A percentile compares a stretch with the other conserved stretches of the same genome.
These are phyloP conservation scores for Clinocottus analis DNA, from an alignment of 2,113 vertebrate species.

Conservation along the genomic window DNA sequence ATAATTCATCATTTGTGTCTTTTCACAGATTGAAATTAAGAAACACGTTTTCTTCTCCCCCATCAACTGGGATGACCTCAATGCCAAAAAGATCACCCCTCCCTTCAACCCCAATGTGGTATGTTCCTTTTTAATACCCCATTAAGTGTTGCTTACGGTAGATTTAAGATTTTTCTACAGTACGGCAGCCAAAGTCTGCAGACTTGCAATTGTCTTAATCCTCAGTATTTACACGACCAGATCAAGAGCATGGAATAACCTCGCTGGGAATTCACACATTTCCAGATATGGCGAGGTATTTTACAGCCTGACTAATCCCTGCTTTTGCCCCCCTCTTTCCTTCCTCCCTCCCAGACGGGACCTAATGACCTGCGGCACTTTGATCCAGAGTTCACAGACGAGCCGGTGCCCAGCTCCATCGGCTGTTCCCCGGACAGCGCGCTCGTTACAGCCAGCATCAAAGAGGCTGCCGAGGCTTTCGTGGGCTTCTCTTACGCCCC, in stretches of 20 bases:
- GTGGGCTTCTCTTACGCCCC: slow-evolving; percentile 98
- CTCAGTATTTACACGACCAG: slow-evolving; percentile 25
- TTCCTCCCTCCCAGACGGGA: slow-evolving; percentile 85
- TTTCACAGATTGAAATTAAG: slow-evolving; percentile 95
- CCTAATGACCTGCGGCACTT: slow-evolving; percentile 97
- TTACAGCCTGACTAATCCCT: slow-evolving; percentile 53
- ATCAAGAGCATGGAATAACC: slow-evolving; percentile 1
- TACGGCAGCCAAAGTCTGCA: background rate
- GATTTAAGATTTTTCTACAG: slow-evolving; percentile 9
- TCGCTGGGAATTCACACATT: slow-evolving; percentile 23
- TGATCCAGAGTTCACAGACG: slow-evolving; percentile 97
- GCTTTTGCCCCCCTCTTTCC: slow-evolving; percentile 8
- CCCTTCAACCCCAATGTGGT: slow-evolving; percentile 99
- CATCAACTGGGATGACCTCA: slow-evolving; percentile 99
- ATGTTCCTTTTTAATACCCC: slow-evolving; percentile 60
- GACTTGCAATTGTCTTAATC: background rate
- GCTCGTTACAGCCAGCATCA: slow-evolving; percentile 93
- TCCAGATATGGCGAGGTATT: slow-evolving; percentile 37
- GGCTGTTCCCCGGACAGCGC: slow-evolving; percentile 94
- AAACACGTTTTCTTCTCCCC: slow-evolving; percentile 97
- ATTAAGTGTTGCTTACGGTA: background rate
- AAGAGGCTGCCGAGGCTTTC: slow-evolving; percentile 94
- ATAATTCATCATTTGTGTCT: slow-evolving; percentile 48
- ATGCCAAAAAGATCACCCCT: slow-evolving; percentile 97
- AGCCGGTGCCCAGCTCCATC: slow-evolving; percentile 96